phyloP scores from a whole-genome alignment of 2,113 vertebrate species.

The Bubo scandiacus region DNA sequence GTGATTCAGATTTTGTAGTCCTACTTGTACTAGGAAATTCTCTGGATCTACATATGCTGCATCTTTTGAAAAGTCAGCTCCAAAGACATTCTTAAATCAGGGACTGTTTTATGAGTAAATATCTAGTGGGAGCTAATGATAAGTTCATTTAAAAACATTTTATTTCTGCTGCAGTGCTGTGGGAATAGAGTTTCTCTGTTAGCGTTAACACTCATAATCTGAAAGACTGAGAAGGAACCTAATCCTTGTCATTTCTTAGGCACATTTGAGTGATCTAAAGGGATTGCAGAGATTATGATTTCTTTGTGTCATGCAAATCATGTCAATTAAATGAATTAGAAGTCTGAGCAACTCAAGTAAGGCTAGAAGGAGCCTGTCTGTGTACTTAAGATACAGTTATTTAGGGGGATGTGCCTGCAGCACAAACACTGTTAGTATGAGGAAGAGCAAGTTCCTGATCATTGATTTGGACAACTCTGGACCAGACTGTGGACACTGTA shows the following conservation, averaged over 20 bases:
- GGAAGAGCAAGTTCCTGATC: neutral
- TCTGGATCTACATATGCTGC: conserved; percentile 17
- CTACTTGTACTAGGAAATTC: neutral
- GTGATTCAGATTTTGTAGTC: conserved; percentile 27
- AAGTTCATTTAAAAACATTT: conserved; percentile 5
- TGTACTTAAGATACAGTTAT: neutral
- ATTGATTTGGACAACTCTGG: neutral
- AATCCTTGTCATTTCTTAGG: conserved; percentile 18
- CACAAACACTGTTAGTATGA: neutral
- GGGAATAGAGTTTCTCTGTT: neutral
- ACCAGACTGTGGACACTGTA: no score
- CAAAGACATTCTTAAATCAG: conserved; percentile 21
- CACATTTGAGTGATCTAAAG: conserved; percentile 31
- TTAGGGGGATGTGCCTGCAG: neutral
- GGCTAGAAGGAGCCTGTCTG: neutral
- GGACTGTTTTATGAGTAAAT: conserved; percentile 5
- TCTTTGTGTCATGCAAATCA: conserved; percentile 4
- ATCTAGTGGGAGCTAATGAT: neutral
- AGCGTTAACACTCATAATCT: neutral
- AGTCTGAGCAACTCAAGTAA: neutral
- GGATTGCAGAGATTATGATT: neutral
- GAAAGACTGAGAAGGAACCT: neutral
- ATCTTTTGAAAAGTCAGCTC: conserved; percentile 31
- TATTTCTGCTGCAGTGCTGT: neutral
- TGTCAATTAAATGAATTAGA: neutral